Conservation (phyloP, 2,113 vertebrate genomes). For the Scortum barcoo region DNA sequence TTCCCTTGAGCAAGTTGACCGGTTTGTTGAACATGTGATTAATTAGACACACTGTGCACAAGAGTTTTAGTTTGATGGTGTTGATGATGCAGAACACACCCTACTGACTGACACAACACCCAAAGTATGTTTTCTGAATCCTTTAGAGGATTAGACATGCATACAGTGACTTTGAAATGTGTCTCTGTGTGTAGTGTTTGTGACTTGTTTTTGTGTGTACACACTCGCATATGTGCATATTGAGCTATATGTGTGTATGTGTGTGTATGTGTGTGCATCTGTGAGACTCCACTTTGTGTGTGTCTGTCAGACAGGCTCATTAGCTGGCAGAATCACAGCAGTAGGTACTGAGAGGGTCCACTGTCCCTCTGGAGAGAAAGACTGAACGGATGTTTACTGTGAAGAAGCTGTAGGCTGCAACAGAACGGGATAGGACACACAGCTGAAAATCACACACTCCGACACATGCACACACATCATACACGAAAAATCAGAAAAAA, state of each 20-base stretch:
- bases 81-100: slow-evolving; percentile 67
- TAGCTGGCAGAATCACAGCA: slow-evolving; percentile 67
- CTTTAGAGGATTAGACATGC: slow-evolving; percentile 40
- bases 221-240: neutral
- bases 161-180: slow-evolving; percentile 42
- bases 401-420: slow-evolving; percentile 27
- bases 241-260: neutral
- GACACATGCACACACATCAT: slow-evolving; percentile 16
- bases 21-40: slow-evolving; percentile 76
- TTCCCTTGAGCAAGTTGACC: slow-evolving; percentile 55
- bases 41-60: slow-evolving; percentile 59
- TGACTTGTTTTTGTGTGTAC: slow-evolving; percentile 9
- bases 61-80: slow-evolving; percentile 48
- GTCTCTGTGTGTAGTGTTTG: slow-evolving; percentile 6
- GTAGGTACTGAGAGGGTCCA: slow-evolving; percentile 61
- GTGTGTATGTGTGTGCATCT: neutral
- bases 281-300: slow-evolving; percentile 13
- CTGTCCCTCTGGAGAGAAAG: slow-evolving; percentile 57
- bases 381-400: slow-evolving; percentile 70
- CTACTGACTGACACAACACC: slow-evolving; percentile 38
- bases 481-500: neutral
- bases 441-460: slow-evolving; percentile 43
- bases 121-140: slow-evolving; percentile 29
- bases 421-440: slow-evolving; percentile 42
- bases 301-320: slow-evolving; percentile 69